Evolutionary conservation across 2,888 invertebrate genomes (phyloP).

Genomic region (Eristalis tenax): DNA sequence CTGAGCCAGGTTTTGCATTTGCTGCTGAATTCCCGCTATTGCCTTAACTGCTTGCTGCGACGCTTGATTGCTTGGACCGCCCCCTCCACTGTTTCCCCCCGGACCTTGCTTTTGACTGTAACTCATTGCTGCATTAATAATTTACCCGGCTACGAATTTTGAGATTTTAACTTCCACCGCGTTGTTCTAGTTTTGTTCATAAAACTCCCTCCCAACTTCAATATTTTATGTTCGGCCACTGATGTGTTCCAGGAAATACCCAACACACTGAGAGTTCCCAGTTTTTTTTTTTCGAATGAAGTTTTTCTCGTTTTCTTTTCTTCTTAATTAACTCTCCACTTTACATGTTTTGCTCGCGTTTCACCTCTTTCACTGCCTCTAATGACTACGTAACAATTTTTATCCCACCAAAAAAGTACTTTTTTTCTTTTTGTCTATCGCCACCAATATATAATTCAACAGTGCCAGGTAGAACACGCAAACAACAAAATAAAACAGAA

Average conservation of each 20-base stretch:
- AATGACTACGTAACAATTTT: slow-evolving; percentile 68
- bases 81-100: slow-evolving; percentile 73
- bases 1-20: slow-evolving; percentile 77
- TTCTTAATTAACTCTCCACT: slow-evolving; percentile 66
- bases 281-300: slow-evolving; percentile 43
- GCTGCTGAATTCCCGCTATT: slow-evolving; percentile 76
- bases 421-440: slow-evolving; percentile 30
- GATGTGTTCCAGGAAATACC: slow-evolving; percentile 55
- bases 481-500: slow-evolving; percentile 67
- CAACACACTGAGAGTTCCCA: slow-evolving; percentile 49
- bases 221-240: slow-evolving; percentile 10
- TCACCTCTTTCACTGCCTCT: slow-evolving; percentile 52
- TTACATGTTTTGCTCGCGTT: slow-evolving; percentile 64
- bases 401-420: slow-evolving; percentile 61
- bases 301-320: slow-evolving; percentile 42
- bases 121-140: slow-evolving; percentile 73
- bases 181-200: slow-evolving; percentile 41
- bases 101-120: slow-evolving; percentile 76
- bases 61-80: slow-evolving; percentile 74
- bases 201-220: background rate
- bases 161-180: slow-evolving; percentile 35
- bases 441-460: slow-evolving; percentile 53
- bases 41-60: slow-evolving; percentile 76
- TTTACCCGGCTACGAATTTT: slow-evolving; percentile 28
- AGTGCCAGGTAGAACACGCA: slow-evolving; percentile 64